Conservation (phyloP, 2,888 invertebrate genomes). For the Busseola fusca region DNA sequence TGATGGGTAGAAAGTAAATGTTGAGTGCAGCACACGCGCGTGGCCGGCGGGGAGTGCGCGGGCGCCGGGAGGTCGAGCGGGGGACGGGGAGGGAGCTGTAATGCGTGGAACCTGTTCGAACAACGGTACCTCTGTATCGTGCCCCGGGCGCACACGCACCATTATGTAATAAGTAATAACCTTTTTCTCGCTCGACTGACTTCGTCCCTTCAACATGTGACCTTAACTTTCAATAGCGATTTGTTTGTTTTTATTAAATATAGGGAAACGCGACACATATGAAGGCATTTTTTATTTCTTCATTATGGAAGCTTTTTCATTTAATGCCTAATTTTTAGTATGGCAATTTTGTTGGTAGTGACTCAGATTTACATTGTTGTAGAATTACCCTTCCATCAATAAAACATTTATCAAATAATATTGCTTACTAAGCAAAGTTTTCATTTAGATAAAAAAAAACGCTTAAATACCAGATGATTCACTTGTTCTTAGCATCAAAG, state of each 20-base stretch:
- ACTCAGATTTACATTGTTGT: conserved; percentile 6
- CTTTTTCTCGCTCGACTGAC: conserved; percentile 82
- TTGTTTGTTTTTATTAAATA: conserved; percentile 56
- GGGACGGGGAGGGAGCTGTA: conserved; percentile 63
- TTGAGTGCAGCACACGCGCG: conserved; percentile 76
- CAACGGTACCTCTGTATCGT: conserved; percentile 84
- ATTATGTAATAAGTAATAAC: conserved; percentile 88
- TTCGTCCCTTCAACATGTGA: conserved; percentile 64
- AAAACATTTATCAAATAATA: neutral
- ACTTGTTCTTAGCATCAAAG: conserved; percentile 43
- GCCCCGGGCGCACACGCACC: conserved; percentile 82
- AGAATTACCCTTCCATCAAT: neutral
- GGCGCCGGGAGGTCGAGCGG: conserved; percentile 40
- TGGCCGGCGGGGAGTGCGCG: conserved; percentile 58
- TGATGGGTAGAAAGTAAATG: conserved; percentile 88
- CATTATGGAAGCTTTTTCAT: neutral
- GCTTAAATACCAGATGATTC: conserved; percentile 37
- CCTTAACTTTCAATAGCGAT: conserved; percentile 58
- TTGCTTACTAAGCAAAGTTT: conserved; percentile 4
- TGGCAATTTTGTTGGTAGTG: neutral
- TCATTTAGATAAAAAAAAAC: conserved; percentile 24
- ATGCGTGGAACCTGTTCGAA: conserved; percentile 84
- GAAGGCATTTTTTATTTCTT: neutral
- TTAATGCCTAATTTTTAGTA: neutral
- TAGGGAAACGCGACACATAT: conserved; percentile 16